These are phyloP conservation scores for Platorchestia sp. DNA, from an alignment of 1,140 invertebrate genomes.

Conservation along the genomic window DNA sequence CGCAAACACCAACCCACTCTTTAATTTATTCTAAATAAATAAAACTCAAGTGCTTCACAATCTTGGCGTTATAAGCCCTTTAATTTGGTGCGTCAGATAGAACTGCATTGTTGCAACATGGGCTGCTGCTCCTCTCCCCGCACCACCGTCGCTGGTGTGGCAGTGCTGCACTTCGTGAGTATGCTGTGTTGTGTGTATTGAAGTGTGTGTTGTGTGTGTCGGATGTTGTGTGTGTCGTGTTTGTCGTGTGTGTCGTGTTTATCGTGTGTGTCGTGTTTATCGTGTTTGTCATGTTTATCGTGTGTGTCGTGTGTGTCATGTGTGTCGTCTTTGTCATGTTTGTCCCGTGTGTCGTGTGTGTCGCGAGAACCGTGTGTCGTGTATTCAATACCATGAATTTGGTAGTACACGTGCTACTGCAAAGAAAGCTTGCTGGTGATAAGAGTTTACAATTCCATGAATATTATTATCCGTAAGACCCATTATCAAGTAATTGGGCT, in stretches of 20 bases:
- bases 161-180: constrained; percentile 32
- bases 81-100: background rate
- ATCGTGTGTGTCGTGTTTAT: no score
- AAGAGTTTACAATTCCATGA: background rate
- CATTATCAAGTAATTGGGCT: background rate
- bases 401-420: no score
- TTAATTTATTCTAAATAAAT: background rate
- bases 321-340: no score
- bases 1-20: background rate
- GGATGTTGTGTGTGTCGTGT: no score
- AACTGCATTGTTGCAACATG: background rate
- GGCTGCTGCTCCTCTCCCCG: constrained; percentile 33
- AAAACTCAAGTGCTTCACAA: background rate
- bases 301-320: background rate
- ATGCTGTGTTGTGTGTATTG: background rate
- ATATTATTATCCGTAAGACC: no score
- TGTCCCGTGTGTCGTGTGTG: no score
- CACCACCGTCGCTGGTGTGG: constrained; percentile 16
- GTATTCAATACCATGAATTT: no score
- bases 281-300: background rate
- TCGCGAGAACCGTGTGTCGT: no score
- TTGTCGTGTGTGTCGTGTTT: no score
- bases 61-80: background rate
- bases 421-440: no score
- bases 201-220: background rate